phyloP scores from a whole-genome alignment of 1,140 invertebrate species.

The Pissodes strobi region DNA sequence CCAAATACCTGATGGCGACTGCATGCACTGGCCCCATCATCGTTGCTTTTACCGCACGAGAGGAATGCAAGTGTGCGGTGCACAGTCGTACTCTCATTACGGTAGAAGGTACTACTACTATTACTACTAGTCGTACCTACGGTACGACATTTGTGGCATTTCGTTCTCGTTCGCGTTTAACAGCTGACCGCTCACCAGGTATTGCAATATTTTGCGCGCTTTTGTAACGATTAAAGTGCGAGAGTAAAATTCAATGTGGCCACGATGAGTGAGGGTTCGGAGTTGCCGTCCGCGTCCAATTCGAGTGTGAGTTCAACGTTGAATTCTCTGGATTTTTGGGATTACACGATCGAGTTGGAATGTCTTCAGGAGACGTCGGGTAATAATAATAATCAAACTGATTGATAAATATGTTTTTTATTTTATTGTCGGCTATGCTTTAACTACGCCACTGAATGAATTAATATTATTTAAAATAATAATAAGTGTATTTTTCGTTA shows the following conservation, averaged over 20 bases:
- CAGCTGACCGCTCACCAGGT: too few species aligned
- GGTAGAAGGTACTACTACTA: background rate
- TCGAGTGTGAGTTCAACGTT: conserved; percentile 46
- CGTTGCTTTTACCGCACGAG: conserved; percentile 12
- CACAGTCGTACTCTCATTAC: conserved; percentile 1
- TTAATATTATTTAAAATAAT: too few species aligned
- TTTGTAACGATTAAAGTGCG: too few species aligned
- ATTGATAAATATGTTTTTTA: too few species aligned
- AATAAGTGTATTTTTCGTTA: too few species aligned
- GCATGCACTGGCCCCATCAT: background rate
- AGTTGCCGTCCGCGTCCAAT: conserved; percentile 9
- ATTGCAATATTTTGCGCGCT: too few species aligned
- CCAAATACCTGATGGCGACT: background rate
- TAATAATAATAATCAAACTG: too few species aligned
- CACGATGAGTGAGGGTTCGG: conserved; percentile 31
- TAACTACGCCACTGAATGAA: too few species aligned
- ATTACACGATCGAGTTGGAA: conserved; percentile 79
- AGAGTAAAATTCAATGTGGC: background rate
- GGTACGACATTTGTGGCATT: background rate
- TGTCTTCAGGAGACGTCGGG: conserved; percentile 74
- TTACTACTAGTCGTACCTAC: background rate
- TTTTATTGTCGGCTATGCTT: too few species aligned
- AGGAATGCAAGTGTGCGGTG: background rate
- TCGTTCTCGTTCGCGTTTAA: background rate
- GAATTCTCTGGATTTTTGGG: conserved; percentile 78